Conservation (phyloP, 1,140 invertebrate genomes). For the Galleria mellonella region DNA sequence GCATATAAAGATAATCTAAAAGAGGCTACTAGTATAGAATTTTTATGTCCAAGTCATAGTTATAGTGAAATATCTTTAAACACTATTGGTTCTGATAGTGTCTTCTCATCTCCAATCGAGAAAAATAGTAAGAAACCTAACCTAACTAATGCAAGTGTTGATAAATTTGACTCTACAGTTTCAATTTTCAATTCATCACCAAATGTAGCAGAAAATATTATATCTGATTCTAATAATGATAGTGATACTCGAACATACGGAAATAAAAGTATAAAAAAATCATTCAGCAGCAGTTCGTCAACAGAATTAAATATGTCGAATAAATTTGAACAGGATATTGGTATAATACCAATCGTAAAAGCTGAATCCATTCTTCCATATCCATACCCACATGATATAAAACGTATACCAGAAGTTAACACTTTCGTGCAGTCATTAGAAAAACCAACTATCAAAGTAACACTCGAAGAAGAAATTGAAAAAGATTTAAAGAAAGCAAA, state of each 20-base stretch:
- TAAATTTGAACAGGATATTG: conserved; percentile 5
- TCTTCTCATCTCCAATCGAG: conserved; percentile 34
- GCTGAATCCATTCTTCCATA: conserved; percentile 43
- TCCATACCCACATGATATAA: conserved; percentile 39
- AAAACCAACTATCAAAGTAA: conserved; percentile 6
- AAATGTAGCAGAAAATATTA: background rate
- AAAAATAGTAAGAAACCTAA: conserved; percentile 26
- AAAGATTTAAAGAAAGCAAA: conserved; percentile 50
- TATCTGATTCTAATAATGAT: background rate
- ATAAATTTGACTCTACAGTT: no score
- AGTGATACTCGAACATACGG: background rate
- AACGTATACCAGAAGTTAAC: conserved; percentile 7
- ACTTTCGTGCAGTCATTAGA: background rate
- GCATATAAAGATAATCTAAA: conserved; percentile 48
- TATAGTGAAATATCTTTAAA: conserved; percentile 43
- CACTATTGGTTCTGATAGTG: conserved; percentile 47
- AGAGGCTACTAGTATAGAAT: conserved; percentile 59
- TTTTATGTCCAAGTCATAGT: conserved; percentile 23
- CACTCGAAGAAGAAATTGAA: conserved; percentile 32
- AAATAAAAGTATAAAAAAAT: background rate
- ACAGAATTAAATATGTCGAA: background rate
- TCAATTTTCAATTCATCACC: background rate
- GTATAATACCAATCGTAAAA: conserved; percentile 33
- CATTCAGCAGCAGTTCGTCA: background rate
- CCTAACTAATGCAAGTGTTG: no score